phyloP scores from a whole-genome alignment of 2,888 invertebrate species.

The Dynastes maya region DNA sequence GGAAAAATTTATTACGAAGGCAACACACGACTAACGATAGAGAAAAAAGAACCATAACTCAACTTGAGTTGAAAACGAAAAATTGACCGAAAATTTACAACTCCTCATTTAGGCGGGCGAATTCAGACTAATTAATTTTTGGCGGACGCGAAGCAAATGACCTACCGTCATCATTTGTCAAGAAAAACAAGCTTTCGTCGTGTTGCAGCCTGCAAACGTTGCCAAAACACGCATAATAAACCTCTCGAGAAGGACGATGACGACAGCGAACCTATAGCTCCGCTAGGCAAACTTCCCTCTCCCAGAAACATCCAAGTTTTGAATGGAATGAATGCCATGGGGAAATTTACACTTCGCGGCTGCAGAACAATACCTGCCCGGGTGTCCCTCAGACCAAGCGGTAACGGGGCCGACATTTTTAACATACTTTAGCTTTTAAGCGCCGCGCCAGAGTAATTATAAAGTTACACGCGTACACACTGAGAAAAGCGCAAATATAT shows the following conservation, averaged over 20 bases:
- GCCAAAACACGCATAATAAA: constrained; percentile 24
- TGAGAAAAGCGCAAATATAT: neutral
- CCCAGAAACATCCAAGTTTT: constrained; percentile 30
- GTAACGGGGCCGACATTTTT: constrained; percentile 20
- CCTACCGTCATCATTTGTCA: constrained; percentile 43
- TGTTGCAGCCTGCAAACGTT: constrained; percentile 15
- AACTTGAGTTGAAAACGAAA: neutral
- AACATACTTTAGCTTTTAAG: constrained; percentile 45
- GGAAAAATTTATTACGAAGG: constrained; percentile 17
- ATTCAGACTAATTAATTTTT: constrained; percentile 40
- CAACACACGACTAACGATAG: neutral
- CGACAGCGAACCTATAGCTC: constrained; percentile 2
- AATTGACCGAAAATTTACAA: constrained; percentile 39
- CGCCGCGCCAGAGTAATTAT: constrained; percentile 31
- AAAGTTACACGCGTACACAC: constrained; percentile 27
- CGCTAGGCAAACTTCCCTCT: constrained; percentile 7
- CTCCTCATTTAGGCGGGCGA: constrained; percentile 22
- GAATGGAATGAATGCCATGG: constrained; percentile 36
- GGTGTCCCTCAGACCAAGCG: neutral
- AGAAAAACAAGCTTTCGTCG: constrained; percentile 39
- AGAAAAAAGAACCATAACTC: neutral
- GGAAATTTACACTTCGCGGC: constrained; percentile 39
- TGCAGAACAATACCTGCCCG: constrained; percentile 28
- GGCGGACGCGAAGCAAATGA: constrained; percentile 27
- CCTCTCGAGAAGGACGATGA: neutral